Conservation (phyloP, 2,888 invertebrate species). For the Macrosiphum euphorbiae region DNA sequence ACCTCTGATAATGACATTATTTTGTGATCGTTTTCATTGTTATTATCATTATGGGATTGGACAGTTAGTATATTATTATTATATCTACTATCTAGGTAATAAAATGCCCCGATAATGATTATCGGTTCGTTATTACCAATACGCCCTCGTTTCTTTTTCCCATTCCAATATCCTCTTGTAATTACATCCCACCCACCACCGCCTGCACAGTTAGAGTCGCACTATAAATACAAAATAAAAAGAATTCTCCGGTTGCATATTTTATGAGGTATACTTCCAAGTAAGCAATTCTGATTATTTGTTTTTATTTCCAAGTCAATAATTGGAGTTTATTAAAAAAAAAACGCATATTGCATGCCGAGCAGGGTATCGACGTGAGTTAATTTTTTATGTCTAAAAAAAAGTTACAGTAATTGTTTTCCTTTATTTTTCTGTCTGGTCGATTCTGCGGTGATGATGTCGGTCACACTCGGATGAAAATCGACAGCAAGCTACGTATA, state of each 20-base stretch:
- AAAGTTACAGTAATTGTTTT: not conserved
- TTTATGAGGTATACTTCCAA: not conserved
- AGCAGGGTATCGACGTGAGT: not conserved
- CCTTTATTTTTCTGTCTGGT: not conserved
- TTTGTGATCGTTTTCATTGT: not conserved
- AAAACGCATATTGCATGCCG: not conserved
- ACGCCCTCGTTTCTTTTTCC: not conserved
- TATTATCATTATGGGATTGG: not conserved
- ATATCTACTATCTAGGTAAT: conserved; percentile 1
- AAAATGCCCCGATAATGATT: conserved; percentile 2
- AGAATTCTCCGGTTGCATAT: not conserved
- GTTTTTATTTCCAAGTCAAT: not conserved
- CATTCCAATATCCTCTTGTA: conserved; percentile 13
- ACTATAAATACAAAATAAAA: not conserved
- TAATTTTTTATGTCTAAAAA: not conserved
- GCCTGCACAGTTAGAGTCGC: not conserved
- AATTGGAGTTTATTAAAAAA: not conserved
- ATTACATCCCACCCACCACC: not conserved
- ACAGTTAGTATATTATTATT: not conserved
- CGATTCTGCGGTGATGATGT: not conserved
- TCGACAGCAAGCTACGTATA: not conserved
- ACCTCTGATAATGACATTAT: conserved; percentile 11
- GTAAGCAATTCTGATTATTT: not conserved
- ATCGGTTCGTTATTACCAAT: conserved; percentile 29
- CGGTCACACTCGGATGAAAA: not conserved